A percentile compares a stretch with the other conserved stretches of the same genome.
Conservation (phyloP, 2,797 vertebrate genomes). For the Acipenser oxyrinchus region DNA sequence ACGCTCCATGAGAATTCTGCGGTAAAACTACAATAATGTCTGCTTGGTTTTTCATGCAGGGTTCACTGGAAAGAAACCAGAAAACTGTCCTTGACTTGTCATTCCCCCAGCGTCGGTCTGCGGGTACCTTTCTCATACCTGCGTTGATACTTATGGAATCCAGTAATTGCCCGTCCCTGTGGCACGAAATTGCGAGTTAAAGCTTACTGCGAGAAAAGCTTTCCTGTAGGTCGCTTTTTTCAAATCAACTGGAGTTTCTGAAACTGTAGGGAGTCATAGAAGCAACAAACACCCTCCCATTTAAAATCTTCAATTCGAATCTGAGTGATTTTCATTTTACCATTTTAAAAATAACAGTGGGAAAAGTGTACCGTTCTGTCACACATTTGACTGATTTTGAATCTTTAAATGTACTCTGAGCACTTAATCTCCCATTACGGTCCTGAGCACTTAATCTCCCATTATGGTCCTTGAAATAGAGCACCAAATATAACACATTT, state of each 20-base stretch:
- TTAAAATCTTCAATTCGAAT: too few relatives aligned
- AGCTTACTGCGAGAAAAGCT: not conserved
- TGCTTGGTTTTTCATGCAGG: too few relatives aligned
- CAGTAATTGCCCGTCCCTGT: conserved; percentile 25
- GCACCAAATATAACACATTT: too few relatives aligned
- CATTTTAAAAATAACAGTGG: too few relatives aligned
- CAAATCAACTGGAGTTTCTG: not conserved
- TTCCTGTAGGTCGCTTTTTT: not conserved
- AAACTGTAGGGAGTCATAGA: not conserved
- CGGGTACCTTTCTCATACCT: conserved; percentile 4
- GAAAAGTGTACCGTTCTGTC: not conserved
- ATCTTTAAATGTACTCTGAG: too few relatives aligned
- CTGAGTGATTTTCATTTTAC: too few relatives aligned
- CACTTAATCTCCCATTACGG: too few relatives aligned
- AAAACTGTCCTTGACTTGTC: conserved; percentile 1
- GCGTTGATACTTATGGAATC: conserved; percentile 14
- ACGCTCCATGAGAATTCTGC: too few relatives aligned
- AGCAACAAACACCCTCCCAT: not conserved
- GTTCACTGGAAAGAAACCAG: too few relatives aligned
- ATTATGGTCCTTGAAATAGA: too few relatives aligned
- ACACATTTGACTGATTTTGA: not conserved
- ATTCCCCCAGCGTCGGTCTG: not conserved
- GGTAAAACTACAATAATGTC: too few relatives aligned
- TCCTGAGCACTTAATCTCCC: too few relatives aligned
- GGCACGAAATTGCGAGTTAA: conserved; percentile 21